These are phyloP conservation scores for Epizoanthus illoricatus DNA, from an alignment of 92 coral and sea anemone species.

Conservation along the genomic window DNA sequence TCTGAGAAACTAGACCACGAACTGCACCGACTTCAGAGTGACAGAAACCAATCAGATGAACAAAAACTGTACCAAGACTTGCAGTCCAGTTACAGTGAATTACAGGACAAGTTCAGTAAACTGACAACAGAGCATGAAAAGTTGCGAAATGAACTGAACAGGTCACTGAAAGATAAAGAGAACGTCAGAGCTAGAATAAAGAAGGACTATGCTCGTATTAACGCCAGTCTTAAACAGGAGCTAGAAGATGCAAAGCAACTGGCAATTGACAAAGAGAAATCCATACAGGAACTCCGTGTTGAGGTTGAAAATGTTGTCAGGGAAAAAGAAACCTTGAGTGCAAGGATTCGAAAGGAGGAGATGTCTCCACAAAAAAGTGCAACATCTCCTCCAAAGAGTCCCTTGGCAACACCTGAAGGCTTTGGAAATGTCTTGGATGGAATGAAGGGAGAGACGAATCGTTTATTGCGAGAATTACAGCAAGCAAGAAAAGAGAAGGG, in stretches of 20 bases:
- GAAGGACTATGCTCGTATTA: conserved; percentile 72
- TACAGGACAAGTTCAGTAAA: conserved; percentile 48
- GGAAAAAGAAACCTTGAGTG: conserved; percentile 75
- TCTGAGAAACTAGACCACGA: conserved; percentile 62
- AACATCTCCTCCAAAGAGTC: conserved; percentile 33
- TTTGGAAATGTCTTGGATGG: conserved; percentile 67
- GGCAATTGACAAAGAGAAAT: conserved; percentile 75
- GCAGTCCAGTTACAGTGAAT: conserved; percentile 44
- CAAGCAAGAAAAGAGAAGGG: conserved; percentile 80
- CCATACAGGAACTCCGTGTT: conserved; percentile 62
- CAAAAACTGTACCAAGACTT: conserved; percentile 46
- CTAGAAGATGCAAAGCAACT: conserved; percentile 74
- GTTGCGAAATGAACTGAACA: conserved; percentile 61
- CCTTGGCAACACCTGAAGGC: conserved; percentile 56
- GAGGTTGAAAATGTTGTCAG: conserved; percentile 75
- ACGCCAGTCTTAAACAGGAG: conserved; percentile 63
- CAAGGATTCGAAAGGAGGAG: conserved; percentile 57
- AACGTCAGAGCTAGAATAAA: conserved; percentile 62
- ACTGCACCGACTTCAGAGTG: conserved; percentile 58
- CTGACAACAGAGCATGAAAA: conserved; percentile 62
- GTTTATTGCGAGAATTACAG: conserved; percentile 67
- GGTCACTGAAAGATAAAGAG: conserved; percentile 60
- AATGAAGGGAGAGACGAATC: conserved; percentile 76
- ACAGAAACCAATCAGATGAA: conserved; percentile 56
- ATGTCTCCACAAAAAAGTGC: conserved; percentile 17